Conservation (phyloP, 2,888 invertebrate species). For the Ectobius pallidus region DNA sequence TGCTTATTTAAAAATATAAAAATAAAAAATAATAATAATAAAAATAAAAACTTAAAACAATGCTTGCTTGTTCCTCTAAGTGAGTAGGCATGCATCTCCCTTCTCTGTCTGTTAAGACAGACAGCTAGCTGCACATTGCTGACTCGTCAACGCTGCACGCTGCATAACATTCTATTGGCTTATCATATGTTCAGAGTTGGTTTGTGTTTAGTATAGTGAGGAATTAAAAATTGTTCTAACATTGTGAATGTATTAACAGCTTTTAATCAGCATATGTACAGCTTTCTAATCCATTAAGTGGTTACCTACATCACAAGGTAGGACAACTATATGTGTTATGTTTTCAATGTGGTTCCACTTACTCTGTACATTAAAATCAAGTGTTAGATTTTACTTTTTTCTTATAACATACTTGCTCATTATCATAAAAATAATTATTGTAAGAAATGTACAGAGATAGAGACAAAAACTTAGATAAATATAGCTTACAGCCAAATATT, state of each 20-base stretch:
- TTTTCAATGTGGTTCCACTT: constrained; percentile 6
- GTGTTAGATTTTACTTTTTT: constrained; percentile 26
- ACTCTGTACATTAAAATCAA: constrained; percentile 33
- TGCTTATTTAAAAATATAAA: no score
- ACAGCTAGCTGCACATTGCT: no score
- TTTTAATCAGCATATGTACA: constrained; percentile 40
- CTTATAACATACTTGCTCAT: constrained; percentile 25
- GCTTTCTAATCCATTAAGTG: constrained; percentile 29
- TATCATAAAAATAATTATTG: constrained; percentile 41
- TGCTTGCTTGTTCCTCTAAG: no score
- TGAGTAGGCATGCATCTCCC: no score
- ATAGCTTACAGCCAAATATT: constrained; percentile 38
- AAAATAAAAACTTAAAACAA: no score
- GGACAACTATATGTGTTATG: constrained; percentile 31
- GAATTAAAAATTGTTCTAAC: constrained; percentile 29
- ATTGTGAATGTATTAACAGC: constrained; percentile 43
- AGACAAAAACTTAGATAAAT: constrained; percentile 41
- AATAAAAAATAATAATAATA: no score
- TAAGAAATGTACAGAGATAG: constrained; percentile 40
- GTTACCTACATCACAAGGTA: constrained; percentile 24
- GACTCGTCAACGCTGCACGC: no score
- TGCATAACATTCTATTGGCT: no score
- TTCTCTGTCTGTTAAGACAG: no score
- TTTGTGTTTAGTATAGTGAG: no score
- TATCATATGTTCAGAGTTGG: no score